Evolutionary conservation across 2,113 vertebrate genomes (phyloP).

Genomic region (Campylorhamphus procurvoides): DNA sequence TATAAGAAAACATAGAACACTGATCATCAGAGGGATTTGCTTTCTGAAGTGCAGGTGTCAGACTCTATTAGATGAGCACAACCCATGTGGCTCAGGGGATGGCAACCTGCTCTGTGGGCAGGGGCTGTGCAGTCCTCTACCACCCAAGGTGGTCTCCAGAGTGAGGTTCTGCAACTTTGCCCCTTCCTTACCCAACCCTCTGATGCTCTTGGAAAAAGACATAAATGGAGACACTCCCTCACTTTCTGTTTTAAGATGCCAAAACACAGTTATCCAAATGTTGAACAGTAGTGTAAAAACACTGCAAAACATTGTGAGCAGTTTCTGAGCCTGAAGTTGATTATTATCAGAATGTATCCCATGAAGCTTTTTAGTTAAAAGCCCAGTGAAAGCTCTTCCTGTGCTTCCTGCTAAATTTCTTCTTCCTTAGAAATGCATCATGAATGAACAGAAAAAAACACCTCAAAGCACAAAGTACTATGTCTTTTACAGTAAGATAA

Average conservation of each 20-base stretch:
- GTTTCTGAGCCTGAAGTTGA: neutral
- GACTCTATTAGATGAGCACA: neutral
- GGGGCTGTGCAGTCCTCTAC: neutral
- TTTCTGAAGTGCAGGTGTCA: neutral
- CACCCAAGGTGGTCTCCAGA: neutral
- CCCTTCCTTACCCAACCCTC: neutral
- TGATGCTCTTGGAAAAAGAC: neutral
- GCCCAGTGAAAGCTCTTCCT: neutral
- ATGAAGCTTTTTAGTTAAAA: neutral
- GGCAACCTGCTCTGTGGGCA: neutral
- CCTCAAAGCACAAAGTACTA: neutral
- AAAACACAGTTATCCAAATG: neutral
- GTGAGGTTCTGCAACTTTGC: neutral
- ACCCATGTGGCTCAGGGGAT: neutral
- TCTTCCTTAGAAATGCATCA: neutral
- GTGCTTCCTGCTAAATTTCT: neutral
- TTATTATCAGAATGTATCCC: neutral
- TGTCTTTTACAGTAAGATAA: neutral
- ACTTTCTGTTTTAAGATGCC: neutral
- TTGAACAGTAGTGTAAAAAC: neutral
- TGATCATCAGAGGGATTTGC: neutral
- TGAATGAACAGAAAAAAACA: neutral
- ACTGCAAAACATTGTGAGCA: neutral
- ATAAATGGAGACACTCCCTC: neutral
- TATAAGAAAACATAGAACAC: neutral